These are phyloP conservation scores for Noctilio leporinus DNA, from an alignment of 2,113 vertebrate genomes.

Conservation along the genomic window DNA sequence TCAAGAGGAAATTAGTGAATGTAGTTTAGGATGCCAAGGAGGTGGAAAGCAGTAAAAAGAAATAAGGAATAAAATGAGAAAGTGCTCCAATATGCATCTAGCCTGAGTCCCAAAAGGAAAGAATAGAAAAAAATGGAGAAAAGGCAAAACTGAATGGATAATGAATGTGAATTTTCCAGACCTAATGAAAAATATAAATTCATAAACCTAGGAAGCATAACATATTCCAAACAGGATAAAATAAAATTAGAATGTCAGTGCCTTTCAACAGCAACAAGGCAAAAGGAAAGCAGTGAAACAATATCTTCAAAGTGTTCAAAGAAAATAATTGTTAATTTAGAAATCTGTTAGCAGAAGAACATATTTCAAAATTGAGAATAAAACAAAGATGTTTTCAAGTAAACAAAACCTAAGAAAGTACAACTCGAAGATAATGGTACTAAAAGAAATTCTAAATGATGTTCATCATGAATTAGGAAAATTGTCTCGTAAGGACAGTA, in stretches of 20 bases:
- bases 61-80: not conserved
- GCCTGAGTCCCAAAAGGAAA: not conserved
- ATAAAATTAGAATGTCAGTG: not conserved
- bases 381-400: not conserved
- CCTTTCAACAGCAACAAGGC: not conserved
- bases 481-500: not conserved
- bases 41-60: conserved; percentile 10
- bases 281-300: not conserved
- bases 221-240: not conserved
- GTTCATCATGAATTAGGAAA: not conserved
- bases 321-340: not conserved
- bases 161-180: not conserved
- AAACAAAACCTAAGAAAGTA: not conserved
- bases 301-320: not conserved
- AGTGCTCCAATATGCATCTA: not conserved
- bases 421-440: not conserved
- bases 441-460: not conserved
- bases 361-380: not conserved
- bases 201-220: not conserved
- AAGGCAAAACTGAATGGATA: not conserved
- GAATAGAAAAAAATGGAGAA: not conserved
- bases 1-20: not conserved
- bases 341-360: not conserved
- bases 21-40: not conserved
- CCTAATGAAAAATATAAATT: not conserved